A percentile compares a stretch with the other conserved stretches of the same genome.
phyloP scores from a whole-genome alignment of 2,113 vertebrate genomes.

The Nothocercus nigrocapillus region DNA sequence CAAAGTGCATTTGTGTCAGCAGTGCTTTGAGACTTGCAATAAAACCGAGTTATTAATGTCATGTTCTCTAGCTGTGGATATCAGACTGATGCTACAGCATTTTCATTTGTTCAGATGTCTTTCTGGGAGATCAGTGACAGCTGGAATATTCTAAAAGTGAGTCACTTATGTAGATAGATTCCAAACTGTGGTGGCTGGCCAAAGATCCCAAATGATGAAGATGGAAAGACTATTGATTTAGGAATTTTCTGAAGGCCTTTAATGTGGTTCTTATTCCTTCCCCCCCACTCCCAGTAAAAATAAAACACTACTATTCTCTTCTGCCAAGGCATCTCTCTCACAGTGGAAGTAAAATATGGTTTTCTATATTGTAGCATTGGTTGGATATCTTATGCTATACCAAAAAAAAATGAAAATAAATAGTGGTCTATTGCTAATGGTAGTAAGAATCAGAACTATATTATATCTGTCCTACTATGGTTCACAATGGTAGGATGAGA shows the following conservation, averaged over 20 bases:
- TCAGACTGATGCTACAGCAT: not conserved
- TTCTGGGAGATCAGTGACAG: constrained; percentile 34
- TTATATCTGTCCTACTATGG: no score
- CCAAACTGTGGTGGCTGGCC: not conserved
- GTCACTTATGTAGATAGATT: constrained; percentile 23
- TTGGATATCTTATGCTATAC: no score
- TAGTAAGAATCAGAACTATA: not conserved
- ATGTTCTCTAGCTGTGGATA: constrained; percentile 41
- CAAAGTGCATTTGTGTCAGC: constrained; percentile 39
- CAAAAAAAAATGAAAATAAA: no score
- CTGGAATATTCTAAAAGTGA: constrained; percentile 42
- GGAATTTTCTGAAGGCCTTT: not conserved
- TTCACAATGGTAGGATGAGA: not conserved
- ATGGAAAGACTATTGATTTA: not conserved
- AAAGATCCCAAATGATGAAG: not conserved
- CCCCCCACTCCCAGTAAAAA: not conserved
- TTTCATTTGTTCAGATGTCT: constrained; percentile 30
- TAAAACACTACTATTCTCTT: not conserved
- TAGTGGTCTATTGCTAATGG: not conserved
- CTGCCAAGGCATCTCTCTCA: not conserved
- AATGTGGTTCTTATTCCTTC: not conserved
- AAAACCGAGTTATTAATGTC: constrained; percentile 34
- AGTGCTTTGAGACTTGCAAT: constrained; percentile 30
- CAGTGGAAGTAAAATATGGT: not conserved
- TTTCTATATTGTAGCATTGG: not conserved